A percentile compares a stretch with the other conserved stretches of the same genome.
phyloP scores from a whole-genome alignment of 2,888 invertebrate species.

The Tortricodes alternella region DNA sequence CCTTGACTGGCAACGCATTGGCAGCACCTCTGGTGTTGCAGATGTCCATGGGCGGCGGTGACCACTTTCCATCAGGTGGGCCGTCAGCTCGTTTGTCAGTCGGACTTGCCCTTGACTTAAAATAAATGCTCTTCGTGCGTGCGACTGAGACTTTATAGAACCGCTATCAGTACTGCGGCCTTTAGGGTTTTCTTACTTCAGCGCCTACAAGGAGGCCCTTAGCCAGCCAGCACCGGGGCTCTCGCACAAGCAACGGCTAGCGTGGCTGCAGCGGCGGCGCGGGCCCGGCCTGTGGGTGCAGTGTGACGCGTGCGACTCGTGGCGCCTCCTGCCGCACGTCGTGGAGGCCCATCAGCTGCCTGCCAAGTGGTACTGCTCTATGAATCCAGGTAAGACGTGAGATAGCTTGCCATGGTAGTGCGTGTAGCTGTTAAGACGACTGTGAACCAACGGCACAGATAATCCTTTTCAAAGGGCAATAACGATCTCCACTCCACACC shows the following conservation, averaged over 20 bases:
- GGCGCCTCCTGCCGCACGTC: conserved; percentile 80
- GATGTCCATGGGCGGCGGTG: no score
- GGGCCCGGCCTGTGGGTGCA: conserved; percentile 81
- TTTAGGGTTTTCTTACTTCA: conserved; percentile 23
- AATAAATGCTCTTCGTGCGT: no score
- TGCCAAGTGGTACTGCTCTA: conserved; percentile 83
- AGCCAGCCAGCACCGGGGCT: conserved; percentile 58
- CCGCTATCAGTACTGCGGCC: background rate
- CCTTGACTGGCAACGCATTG: no score
- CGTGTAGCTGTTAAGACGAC: no score
- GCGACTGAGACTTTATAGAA: no score
- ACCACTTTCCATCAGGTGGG: no score
- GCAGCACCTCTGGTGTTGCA: no score
- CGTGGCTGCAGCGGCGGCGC: conserved; percentile 77
- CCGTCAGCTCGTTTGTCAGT: no score
- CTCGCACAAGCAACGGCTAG: conserved; percentile 58
- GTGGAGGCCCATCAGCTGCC: conserved; percentile 84
- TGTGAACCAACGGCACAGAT: no score
- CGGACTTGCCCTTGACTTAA: no score
- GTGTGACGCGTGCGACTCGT: conserved; percentile 83
- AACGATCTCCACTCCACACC: no score
- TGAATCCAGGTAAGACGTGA: conserved; percentile 79
- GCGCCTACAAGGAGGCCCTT: conserved; percentile 53
- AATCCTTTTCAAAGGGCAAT: no score
- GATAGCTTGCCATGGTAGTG: background rate